Conservation (phyloP, 2,113 vertebrate genomes). For the Opisthocomus hoazin region DNA sequence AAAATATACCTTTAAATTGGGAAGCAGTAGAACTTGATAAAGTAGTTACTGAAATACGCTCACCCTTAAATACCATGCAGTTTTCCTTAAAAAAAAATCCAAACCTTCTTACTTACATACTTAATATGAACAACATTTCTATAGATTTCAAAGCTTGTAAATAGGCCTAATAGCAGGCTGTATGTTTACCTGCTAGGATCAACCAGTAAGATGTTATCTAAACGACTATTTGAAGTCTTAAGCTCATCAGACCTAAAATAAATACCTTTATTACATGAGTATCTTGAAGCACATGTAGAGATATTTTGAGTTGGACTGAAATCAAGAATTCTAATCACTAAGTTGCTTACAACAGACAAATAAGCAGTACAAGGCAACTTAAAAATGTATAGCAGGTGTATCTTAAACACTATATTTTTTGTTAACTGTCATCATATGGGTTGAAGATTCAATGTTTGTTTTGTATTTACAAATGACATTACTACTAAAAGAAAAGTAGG, state of each 20-base stretch:
- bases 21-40: neutral
- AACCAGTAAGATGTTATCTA: neutral
- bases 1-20: neutral
- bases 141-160: neutral
- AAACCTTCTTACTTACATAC: neutral
- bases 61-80: neutral
- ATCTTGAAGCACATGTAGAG: neutral
- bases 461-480: neutral
- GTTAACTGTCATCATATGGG: neutral
- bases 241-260: neutral
- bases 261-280: neutral
- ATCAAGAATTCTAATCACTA: neutral
- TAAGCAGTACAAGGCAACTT: neutral
- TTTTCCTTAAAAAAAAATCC: neutral
- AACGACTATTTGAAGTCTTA: neutral
- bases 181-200: neutral
- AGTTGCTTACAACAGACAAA: neutral
- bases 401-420: neutral
- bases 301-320: neutral
- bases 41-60: neutral
- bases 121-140: neutral
- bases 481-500: neutral
- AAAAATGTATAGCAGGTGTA: neutral
- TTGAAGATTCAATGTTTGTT: neutral
- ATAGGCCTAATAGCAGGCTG: neutral